Conservation (phyloP, 2,888 invertebrate species). For the Cyaniris semiargus region DNA sequence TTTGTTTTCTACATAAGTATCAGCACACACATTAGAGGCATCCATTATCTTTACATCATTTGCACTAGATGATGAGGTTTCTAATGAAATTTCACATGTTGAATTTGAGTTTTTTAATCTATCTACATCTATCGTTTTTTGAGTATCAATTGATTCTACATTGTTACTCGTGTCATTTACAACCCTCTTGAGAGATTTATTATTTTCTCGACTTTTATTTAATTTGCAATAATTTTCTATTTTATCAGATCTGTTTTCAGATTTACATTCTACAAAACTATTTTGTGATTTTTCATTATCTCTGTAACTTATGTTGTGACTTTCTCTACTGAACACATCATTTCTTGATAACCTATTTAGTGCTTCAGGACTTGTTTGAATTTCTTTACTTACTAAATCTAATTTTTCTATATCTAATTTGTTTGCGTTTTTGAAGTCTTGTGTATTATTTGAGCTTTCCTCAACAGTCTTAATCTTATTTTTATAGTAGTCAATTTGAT, state of each 20-base stretch:
- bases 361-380: slow-evolving; percentile 54
- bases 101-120: slow-evolving; percentile 45
- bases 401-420: slow-evolving; percentile 52
- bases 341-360: slow-evolving; percentile 50
- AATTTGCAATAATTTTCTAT: slow-evolving; percentile 78
- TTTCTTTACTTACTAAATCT: slow-evolving; percentile 59
- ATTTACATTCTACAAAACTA: slow-evolving; percentile 53
- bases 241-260: slow-evolving; percentile 73
- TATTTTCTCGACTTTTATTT: slow-evolving; percentile 74
- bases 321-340: slow-evolving; percentile 64
- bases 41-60: slow-evolving; percentile 48
- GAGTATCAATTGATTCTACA: slow-evolving; percentile 34
- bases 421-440: slow-evolving; percentile 51
- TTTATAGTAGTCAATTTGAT: slow-evolving; percentile 66
- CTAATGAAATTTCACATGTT: slow-evolving; percentile 59
- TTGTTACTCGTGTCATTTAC: slow-evolving; percentile 44
- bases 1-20: slow-evolving; percentile 12
- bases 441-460: slow-evolving; percentile 59
- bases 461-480: slow-evolving; percentile 63
- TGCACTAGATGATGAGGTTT: slow-evolving; percentile 63
- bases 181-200: slow-evolving; percentile 57
- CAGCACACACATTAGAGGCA: neutral
- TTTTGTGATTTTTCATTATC: slow-evolving; percentile 54
- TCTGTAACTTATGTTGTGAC: slow-evolving; percentile 66
- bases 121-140: slow-evolving; percentile 27